Conservation (phyloP, 2,797 vertebrate species). For the Danionella dracula region DNA sequence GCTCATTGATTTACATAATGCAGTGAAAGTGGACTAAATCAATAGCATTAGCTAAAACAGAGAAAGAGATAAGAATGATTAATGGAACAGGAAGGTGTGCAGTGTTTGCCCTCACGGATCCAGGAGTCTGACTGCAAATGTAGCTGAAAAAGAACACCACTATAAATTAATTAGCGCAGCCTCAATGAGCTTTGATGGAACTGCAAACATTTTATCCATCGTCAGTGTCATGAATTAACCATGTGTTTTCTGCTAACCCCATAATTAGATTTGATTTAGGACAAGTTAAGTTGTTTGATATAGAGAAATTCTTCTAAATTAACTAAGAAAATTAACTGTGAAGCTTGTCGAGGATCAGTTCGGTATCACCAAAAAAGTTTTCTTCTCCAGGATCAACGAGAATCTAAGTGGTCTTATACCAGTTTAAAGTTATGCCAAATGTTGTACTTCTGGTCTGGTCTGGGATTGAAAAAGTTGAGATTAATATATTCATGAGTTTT, state of each 20-base stretch:
- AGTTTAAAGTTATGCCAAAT: no score
- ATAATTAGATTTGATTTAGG: background rate
- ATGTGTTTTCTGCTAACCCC: background rate
- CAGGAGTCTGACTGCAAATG: constrained; percentile 17
- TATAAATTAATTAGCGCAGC: constrained; percentile 31
- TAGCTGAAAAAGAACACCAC: background rate
- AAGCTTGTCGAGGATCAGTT: no score
- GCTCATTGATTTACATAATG: constrained; percentile 52
- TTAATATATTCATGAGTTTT: no score
- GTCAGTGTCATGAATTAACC: background rate
- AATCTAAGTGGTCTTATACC: no score
- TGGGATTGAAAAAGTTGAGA: no score
- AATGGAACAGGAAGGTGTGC: constrained; percentile 34
- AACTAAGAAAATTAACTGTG: no score
- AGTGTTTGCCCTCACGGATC: constrained; percentile 19
- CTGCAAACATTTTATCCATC: background rate
- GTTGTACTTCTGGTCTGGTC: no score
- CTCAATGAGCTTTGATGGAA: background rate
- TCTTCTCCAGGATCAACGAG: no score
- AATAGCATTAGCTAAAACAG: constrained; percentile 52
- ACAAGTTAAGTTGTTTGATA: background rate
- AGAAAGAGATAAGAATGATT: constrained; percentile 48
- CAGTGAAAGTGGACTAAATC: constrained; percentile 60
- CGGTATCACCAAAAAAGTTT: no score
- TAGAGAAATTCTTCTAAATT: no score